phyloP scores from a whole-genome alignment of 2,888 invertebrate genomes.

The Drosophila neotestacea region DNA sequence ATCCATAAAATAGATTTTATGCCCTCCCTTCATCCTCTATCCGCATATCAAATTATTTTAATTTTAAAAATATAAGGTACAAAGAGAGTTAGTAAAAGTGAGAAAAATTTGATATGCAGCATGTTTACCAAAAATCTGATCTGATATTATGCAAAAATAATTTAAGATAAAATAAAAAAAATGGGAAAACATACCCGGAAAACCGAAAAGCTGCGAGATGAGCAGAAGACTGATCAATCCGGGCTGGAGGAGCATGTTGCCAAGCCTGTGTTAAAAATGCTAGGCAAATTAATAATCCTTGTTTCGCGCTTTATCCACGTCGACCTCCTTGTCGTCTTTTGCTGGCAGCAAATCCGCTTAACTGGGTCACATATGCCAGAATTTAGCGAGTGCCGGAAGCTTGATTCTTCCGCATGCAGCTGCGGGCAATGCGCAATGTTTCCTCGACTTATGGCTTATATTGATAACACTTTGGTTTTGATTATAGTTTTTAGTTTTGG shows the following conservation, averaged over 20 bases:
- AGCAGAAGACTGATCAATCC: conserved; percentile 50
- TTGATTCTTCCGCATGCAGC: conserved; percentile 41
- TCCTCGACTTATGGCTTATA: conserved; percentile 17
- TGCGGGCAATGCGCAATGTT: conserved; percentile 43
- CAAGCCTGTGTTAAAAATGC: conserved; percentile 60
- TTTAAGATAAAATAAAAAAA: conserved; percentile 18
- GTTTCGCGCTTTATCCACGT: conserved; percentile 22
- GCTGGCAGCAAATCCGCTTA: conserved; percentile 51
- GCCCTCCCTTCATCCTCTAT: neutral
- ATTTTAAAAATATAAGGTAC: conserved; percentile 8
- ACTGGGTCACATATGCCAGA: conserved; percentile 74
- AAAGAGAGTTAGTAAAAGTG: conserved; percentile 12
- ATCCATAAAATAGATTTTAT: conserved; percentile 45
- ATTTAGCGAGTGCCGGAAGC: conserved; percentile 23
- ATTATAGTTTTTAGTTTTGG: conserved; percentile 27
- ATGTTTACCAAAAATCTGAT: conserved; percentile 49
- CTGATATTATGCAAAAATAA: conserved; percentile 36
- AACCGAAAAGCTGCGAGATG: conserved; percentile 31
- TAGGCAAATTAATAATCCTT: conserved; percentile 73
- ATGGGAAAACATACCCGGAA: conserved; percentile 67
- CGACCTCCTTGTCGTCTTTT: conserved; percentile 12
- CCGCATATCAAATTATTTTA: conserved; percentile 58
- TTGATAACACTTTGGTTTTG: conserved; percentile 39
- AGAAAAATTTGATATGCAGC: conserved; percentile 59
- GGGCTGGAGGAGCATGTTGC: conserved; percentile 53